Evolutionary conservation across 2,113 vertebrate genomes (phyloP).

Genomic region (Boleophthalmus pectinirostris): DNA sequence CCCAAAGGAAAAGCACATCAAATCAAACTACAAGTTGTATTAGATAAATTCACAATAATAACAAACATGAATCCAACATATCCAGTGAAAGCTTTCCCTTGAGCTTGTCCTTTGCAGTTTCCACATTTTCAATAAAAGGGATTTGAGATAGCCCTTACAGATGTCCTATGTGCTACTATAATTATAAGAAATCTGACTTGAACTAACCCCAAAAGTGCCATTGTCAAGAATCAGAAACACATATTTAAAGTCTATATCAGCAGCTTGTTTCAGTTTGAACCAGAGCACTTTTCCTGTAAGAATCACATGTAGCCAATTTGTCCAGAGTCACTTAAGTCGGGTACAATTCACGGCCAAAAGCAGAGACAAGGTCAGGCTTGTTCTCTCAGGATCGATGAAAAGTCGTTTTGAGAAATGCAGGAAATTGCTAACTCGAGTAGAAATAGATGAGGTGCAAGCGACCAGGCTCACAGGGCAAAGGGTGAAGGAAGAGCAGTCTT

Average conservation of each 20-base stretch:
- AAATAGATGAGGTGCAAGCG: conserved; percentile 25
- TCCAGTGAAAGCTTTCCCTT: neutral
- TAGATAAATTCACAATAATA: neutral
- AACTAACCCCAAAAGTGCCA: neutral
- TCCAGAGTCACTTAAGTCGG: conserved; percentile 21
- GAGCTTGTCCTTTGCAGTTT: neutral
- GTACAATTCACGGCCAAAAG: conserved; percentile 25
- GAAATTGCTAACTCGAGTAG: conserved; percentile 32
- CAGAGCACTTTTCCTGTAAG: conserved; percentile 8
- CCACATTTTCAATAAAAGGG: neutral
- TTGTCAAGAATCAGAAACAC: neutral
- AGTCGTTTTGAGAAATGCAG: conserved; percentile 29
- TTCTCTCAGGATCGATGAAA: conserved; percentile 34
- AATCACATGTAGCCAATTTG: conserved; percentile 14
- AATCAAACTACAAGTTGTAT: neutral
- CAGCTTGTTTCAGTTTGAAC: neutral
- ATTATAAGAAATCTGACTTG: neutral
- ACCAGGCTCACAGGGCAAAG: neutral
- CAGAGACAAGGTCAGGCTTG: conserved; percentile 37
- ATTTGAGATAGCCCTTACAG: no score
- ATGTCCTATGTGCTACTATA: neutral
- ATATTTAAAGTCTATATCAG: neutral
- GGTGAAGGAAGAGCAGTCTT: conserved; percentile 11
- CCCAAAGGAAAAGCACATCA: neutral
- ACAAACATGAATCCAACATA: no score